A percentile compares a stretch with the other conserved stretches of the same genome.
These are phyloP conservation scores for Nettapus auritus DNA, from an alignment of 2,113 vertebrate genomes.

Conservation along the genomic window DNA sequence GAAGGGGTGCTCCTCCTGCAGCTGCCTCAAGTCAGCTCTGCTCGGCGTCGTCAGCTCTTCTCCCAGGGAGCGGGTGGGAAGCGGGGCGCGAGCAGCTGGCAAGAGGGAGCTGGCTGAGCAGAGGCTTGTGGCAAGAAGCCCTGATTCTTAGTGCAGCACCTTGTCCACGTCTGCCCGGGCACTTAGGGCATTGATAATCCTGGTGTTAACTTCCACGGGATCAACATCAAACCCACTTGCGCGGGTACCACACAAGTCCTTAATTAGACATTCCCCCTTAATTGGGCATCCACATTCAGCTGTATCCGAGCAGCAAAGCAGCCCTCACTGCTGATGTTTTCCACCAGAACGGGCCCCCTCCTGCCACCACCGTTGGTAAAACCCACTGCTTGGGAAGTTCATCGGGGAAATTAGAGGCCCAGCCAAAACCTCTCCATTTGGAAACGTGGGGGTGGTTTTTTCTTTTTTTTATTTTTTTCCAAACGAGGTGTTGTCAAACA, in stretches of 20 bases:
- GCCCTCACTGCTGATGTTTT: background rate
- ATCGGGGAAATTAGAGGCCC: background rate
- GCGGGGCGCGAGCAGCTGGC: fast-evolving
- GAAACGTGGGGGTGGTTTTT: background rate
- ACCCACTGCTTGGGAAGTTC: background rate
- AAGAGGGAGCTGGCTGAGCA: background rate
- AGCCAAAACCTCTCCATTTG: background rate
- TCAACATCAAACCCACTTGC: background rate
- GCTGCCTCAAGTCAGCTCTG: background rate
- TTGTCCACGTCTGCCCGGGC: background rate
- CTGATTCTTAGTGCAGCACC: background rate
- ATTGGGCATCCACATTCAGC: background rate
- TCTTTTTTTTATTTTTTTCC: background rate
- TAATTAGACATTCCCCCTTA: background rate
- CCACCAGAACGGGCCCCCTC: background rate
- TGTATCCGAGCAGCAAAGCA: fast-evolving
- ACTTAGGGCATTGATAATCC: background rate
- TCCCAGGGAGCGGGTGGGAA: background rate
- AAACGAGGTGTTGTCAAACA: background rate
- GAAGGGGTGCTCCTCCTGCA: background rate
- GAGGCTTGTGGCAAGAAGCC: background rate
- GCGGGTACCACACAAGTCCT: background rate
- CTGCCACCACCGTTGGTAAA: background rate
- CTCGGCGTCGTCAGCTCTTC: background rate
- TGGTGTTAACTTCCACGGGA: fast-evolving